These are phyloP conservation scores for Silurus lanzhouensis DNA, from an alignment of 2,797 vertebrate genomes.

Conservation along the genomic window DNA sequence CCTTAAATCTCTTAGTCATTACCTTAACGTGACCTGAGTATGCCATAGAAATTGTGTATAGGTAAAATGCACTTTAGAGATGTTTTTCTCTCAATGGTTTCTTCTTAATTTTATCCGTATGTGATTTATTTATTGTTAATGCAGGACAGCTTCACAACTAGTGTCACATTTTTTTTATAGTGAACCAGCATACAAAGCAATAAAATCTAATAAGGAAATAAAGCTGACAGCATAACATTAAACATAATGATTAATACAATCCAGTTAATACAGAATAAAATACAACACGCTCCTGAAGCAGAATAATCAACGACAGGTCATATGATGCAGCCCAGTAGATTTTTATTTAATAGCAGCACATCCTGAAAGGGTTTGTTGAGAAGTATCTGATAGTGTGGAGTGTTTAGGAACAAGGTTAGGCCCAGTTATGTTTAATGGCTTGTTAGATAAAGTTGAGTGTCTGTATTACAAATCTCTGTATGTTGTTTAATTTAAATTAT, in stretches of 20 bases:
- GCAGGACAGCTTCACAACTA: neutral
- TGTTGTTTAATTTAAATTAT: neutral
- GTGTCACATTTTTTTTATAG: neutral
- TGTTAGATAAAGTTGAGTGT: neutral
- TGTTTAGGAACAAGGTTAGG: neutral
- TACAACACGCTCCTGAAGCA: no score
- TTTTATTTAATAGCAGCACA: neutral
- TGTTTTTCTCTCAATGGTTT: neutral
- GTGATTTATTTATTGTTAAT: neutral
- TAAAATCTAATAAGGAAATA: slow-evolving; percentile 2
- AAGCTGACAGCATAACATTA: neutral
- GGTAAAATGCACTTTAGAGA: neutral
- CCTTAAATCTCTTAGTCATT: neutral
- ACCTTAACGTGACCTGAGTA: neutral
- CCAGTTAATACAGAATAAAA: neutral
- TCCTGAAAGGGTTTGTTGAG: neutral
- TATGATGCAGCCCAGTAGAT: neutral
- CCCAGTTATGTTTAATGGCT: neutral
- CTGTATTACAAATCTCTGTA: neutral
- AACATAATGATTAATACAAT: neutral
- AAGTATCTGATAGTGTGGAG: neutral
- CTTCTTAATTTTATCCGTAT: neutral
- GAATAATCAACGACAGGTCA: neutral
- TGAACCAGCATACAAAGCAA: neutral
- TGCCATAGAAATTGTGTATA: neutral